Evolutionary conservation across 1,140 invertebrate genomes (phyloP), one percentile per base, ranked within the genome.

Genomic region (Temnothorax curvispinosus): DNA sequence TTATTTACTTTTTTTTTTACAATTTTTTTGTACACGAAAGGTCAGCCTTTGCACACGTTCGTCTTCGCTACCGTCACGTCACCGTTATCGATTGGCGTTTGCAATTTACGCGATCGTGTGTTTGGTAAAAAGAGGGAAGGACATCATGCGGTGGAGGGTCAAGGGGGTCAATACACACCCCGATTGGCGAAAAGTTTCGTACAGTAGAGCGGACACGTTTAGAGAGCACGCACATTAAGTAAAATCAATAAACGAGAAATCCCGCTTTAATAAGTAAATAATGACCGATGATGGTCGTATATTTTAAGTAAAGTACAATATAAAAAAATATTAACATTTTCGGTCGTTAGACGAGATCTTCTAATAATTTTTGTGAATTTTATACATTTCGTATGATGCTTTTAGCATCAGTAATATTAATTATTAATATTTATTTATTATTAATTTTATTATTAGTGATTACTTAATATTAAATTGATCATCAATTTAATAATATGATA

Each of bases 11-110:
- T 65, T 78, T 38, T 35, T 52, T 65, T 35, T 7, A n/a, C 0
- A 6, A 21, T 38, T 75, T 81, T 56, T 91, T 90, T 91, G 54
- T 84, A 80, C 44, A 80, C 67, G 65, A 91, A 90, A 90, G 86
- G 88, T 90, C 89, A 89, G 54, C 38, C 81, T 88, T 76, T 76
- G 64, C 65, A 35, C 77, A 35, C 77, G 56, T 52, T 52, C 8
- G 38, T 52, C 75, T 74, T 54, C 41, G 69, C n/a, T 56, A 44
- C 27, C 65, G 75, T 47, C 35, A 72, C 58, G 60, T 50, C 47
- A 60, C 64, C 71, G 58, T 85, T 85, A 85, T 85, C 75, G 82
- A 85, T 78, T 65, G 3, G 21, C 62, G 27, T 50, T 64, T 27
- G 32, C 50, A 74, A 75, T 62, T 74, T 38, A 62, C n/a, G 13